Evolutionary conservation across 1,140 invertebrate species (phyloP), one percentile per base, ranked within the genome.

Genomic region (Pseudobourletiella spinata): DNA sequence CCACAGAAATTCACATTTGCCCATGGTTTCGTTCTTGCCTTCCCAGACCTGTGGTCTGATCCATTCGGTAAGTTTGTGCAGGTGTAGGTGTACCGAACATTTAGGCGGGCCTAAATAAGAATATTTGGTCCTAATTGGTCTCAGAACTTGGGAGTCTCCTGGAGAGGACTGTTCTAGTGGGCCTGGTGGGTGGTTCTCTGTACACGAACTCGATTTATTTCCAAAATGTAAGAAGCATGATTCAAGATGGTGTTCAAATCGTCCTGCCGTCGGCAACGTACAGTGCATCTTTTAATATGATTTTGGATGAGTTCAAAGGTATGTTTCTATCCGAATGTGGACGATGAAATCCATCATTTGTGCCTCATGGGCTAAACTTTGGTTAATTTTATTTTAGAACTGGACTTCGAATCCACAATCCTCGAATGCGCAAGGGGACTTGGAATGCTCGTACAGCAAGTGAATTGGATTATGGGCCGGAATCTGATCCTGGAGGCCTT

Each of bases 401-500:
- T 54, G 22, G 59, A 61, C 11, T 28, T 32, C n/a, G 29, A 61
- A n/a, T 29, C 32, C 1, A n/a, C 29, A 6, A 25, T 61, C 11
- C 30, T 28, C 18, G 46, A 54, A 1, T 46, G 39, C n/a, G 29
- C 24, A 15, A 14, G 32, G n/a, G 59, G 20, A 14, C 3, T 61
- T 15, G 32, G 32, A 1, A 52, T 61, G 50, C 20, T 61, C 6
- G 28, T 42, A 15, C 18, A 52, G 4, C 59, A 61, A 61, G 29
- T n/a, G 1, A n/a, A 26, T 0, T 52, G 48, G 30, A 35, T 6
- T 0, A 25, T 25, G 15, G 43, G 42, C 30, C 29, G 46, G 2
- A 18, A 2, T 1, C 29, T 61, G 3, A 54, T 61, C 24, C 29
- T 25, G 22, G 20, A 52, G 1, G 2, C 15, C 6, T 20, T 61